These are phyloP conservation scores for Ichneumoninae sp. DNA, from an alignment of 2,888 invertebrate genomes.

Conservation along the genomic window DNA sequence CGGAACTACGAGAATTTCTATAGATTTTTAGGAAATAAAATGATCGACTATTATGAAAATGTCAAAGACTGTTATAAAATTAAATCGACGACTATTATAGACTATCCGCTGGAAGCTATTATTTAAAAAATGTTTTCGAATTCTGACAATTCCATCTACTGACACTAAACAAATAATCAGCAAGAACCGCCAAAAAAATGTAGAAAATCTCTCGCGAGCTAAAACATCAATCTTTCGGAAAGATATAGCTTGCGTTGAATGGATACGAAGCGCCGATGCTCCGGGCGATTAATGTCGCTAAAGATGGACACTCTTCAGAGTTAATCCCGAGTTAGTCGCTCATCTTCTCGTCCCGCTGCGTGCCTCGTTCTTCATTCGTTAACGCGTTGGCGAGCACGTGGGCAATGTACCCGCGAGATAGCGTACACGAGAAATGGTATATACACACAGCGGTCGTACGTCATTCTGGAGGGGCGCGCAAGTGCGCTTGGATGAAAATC, in stretches of 20 bases:
- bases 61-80: no score
- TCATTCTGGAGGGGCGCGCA: constrained; percentile 11
- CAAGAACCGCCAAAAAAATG: no score
- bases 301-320: constrained; percentile 22
- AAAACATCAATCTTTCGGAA: background rate
- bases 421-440: constrained; percentile 41
- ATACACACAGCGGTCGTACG: background rate
- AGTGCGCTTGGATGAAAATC: constrained; percentile 43
- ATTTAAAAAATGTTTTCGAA: no score
- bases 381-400: constrained; percentile 63
- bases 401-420: constrained; percentile 20
- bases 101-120: no score
- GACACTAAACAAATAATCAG: no score
- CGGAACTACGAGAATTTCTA: background rate
- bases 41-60: no score
- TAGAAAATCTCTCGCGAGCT: no score
- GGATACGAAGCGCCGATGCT: background rate
- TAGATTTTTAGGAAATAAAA: background rate
- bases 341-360: constrained; percentile 58
- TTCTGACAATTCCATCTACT: no score
- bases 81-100: no score
- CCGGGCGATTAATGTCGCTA: constrained; percentile 3
- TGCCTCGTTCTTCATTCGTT: constrained; percentile 68
- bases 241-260: background rate
- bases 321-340: constrained; percentile 54